A percentile compares a stretch with the other conserved stretches of the same genome.
Conservation (phyloP, 2,113 vertebrate species). For the Pelvicachromis taeniatus region DNA sequence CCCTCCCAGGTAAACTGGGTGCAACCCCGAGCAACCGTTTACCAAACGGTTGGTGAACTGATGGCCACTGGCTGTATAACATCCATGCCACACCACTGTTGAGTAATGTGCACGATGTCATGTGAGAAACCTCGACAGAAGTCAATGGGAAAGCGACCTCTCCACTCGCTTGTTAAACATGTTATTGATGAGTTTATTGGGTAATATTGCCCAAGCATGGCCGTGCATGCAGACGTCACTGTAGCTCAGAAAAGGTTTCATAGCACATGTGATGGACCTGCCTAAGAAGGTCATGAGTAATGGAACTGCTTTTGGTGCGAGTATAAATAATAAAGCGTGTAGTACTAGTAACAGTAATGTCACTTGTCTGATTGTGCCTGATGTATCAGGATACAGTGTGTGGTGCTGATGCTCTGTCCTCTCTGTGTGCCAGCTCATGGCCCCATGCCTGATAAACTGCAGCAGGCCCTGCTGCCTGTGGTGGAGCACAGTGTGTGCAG, state of each 20-base stretch:
- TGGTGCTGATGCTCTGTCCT: background rate
- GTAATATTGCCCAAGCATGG: rapidly evolving
- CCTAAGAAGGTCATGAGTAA: background rate
- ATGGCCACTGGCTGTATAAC: no score
- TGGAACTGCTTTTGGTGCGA: background rate
- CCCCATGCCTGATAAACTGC: constrained; percentile 69
- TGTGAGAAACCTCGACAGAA: background rate
- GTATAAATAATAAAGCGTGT: background rate
- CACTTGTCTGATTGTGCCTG: background rate
- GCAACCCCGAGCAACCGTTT: background rate
- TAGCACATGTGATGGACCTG: background rate
- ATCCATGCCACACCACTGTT: background rate
- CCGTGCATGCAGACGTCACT: background rate
- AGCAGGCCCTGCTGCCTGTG: constrained; percentile 59
- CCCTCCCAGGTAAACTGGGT: background rate
- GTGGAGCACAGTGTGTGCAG: constrained; percentile 49
- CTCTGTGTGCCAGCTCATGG: constrained; percentile 67
- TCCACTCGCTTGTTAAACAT: background rate
- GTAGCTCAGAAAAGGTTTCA: background rate
- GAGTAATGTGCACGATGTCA: rapidly evolving
- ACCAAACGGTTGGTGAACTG: background rate
- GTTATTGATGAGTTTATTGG: background rate
- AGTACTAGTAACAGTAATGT: background rate
- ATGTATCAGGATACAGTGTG: background rate
- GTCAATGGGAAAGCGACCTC: background rate